Conservation (phyloP, 2,113 vertebrate species). For the Platanista minor region DNA sequence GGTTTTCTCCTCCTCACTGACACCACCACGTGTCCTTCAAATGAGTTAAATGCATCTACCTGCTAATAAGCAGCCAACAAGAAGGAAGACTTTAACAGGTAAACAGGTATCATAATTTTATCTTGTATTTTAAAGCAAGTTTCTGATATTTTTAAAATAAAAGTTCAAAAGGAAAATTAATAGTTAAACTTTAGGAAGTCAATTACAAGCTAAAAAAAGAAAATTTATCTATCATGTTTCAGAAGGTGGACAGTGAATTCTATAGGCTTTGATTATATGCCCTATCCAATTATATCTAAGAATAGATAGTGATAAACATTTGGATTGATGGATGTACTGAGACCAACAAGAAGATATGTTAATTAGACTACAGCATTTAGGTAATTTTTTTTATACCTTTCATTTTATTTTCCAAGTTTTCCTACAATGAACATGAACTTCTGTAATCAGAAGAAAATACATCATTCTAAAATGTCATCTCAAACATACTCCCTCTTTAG, state of each 20-base stretch:
- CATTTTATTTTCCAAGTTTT: conserved; percentile 8
- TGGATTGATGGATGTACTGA: not conserved
- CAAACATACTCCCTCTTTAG: not conserved
- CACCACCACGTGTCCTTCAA: not conserved
- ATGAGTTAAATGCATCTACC: not conserved
- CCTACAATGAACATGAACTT: not conserved
- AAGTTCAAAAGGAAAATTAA: conserved; percentile 29
- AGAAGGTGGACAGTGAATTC: not conserved
- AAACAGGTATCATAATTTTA: not conserved
- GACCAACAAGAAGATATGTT: not conserved
- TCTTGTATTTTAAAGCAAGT: not conserved
- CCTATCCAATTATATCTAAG: not conserved
- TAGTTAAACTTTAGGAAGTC: not conserved
- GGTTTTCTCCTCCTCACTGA: not conserved
- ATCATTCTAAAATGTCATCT: not conserved
- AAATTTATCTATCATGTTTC: not conserved
- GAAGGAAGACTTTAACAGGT: not conserved
- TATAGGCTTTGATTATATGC: not conserved
- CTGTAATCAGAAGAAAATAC: not conserved
- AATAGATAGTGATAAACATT: not conserved
- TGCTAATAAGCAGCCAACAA: not conserved
- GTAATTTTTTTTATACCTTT: not conserved
- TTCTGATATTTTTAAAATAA: not conserved
- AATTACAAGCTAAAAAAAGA: not conserved
- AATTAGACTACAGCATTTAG: not conserved